Evolutionary conservation across 2,797 vertebrate genomes (phyloP).

Genomic region (Galago senegalensis): DNA sequence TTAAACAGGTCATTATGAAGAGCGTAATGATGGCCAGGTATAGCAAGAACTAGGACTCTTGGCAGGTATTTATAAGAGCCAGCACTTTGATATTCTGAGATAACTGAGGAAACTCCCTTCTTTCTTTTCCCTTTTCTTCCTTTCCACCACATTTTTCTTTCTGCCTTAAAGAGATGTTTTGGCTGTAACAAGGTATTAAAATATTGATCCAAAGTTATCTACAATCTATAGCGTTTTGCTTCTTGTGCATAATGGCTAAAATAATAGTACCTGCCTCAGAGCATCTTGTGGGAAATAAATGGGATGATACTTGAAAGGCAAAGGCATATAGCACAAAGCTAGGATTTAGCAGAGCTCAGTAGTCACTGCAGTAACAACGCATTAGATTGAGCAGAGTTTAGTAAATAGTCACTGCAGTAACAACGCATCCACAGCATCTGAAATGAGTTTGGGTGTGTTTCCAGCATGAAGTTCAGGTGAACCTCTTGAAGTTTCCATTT

Average conservation of each 20-base stretch:
- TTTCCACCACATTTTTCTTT: background rate
- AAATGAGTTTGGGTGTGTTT: background rate
- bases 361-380: background rate
- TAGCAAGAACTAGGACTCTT: background rate
- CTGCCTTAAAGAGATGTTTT: slow-evolving; percentile 8
- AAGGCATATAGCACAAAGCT: background rate
- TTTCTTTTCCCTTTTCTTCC: background rate
- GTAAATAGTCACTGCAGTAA: background rate
- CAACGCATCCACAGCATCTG: background rate
- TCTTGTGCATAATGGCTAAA: background rate
- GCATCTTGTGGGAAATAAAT: background rate
- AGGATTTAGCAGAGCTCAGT: background rate
- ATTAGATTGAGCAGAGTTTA: background rate
- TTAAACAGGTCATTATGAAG: background rate
- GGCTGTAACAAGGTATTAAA: background rate
- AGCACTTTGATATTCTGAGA: background rate
- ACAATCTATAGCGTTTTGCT: background rate
- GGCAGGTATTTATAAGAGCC: slow-evolving; percentile 16
- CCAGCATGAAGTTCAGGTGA: background rate
- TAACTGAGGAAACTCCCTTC: background rate
- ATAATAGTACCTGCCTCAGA: background rate
- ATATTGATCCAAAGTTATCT: slow-evolving; percentile 20
- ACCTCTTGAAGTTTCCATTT: background rate
- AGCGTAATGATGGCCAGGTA: background rate
- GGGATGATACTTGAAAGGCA: background rate